These are phyloP conservation scores for Erythrolamprus reginae DNA, from an alignment of 2,113 vertebrate species.

Conservation along the genomic window DNA sequence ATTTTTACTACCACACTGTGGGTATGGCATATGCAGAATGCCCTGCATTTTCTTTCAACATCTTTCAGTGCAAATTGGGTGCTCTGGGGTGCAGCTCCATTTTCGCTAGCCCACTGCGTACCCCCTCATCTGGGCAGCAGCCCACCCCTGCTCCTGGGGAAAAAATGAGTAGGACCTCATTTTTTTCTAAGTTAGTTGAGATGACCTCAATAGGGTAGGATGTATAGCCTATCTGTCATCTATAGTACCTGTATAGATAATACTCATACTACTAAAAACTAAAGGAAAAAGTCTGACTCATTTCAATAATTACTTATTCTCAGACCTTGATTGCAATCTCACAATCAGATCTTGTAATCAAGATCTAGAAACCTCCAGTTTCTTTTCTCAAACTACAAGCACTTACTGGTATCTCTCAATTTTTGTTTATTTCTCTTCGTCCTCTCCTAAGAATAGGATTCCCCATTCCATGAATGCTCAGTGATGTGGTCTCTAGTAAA, in stretches of 20 bases:
- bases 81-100: too few species aligned
- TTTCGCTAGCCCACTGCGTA: too few species aligned
- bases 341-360: background rate
- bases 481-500: background rate
- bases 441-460: background rate
- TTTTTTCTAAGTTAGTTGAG: background rate
- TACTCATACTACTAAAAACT: background rate
- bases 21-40: too few species aligned
- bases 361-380: background rate
- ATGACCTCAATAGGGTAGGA: background rate
- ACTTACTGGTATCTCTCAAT: too few species aligned
- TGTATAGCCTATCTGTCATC: background rate
- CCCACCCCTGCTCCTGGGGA: too few species aligned
- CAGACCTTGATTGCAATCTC: background rate
- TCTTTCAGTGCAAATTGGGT: too few species aligned
- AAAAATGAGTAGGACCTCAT: background rate
- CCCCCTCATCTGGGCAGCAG: too few species aligned
- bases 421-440: too few species aligned
- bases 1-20: too few species aligned
- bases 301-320: background rate
- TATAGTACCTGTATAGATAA: background rate
- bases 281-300: background rate
- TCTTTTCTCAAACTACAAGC: background rate
- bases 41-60: too few species aligned
- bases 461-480: background rate